phyloP scores from a whole-genome alignment of 2,888 invertebrate genomes.

The Rotaria sp. region DNA sequence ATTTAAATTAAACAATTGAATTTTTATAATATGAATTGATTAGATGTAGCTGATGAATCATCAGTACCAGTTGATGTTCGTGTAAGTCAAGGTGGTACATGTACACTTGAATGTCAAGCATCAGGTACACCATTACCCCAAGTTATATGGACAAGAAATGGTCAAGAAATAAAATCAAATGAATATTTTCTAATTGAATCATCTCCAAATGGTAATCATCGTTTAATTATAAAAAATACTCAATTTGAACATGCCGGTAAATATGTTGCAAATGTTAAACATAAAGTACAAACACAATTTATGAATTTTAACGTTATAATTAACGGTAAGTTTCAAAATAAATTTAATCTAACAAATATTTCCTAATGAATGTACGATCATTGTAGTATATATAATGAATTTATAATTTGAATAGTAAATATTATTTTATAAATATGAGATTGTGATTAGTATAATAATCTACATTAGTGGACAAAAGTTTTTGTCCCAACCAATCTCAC shows the following conservation, averaged over 20 bases:
- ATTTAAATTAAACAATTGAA: background rate
- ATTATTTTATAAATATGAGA: no score
- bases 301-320: conserved; percentile 7
- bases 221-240: conserved; percentile 2
- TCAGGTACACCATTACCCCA: conserved; percentile 35
- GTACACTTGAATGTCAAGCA: conserved; percentile 36
- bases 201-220: background rate
- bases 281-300: background rate
- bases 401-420: no score
- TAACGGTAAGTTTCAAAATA: background rate
- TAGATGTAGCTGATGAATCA: conserved; percentile 8
- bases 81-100: conserved; percentile 33
- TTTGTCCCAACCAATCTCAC: no score
- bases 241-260: background rate
- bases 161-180: conserved; percentile 21
- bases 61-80: background rate
- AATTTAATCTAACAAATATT: background rate
- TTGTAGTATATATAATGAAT: no score
- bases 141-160: conserved; percentile 39
- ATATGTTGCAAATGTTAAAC: conserved; percentile 1
- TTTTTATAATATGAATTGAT: background rate
- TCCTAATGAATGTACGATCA: background rate
- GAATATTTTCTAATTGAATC: conserved; percentile 5
- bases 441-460: no score
- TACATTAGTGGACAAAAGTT: no score